phyloP scores from a whole-genome alignment of 2,797 vertebrate species.

The Rhinoraja longicauda region DNA sequence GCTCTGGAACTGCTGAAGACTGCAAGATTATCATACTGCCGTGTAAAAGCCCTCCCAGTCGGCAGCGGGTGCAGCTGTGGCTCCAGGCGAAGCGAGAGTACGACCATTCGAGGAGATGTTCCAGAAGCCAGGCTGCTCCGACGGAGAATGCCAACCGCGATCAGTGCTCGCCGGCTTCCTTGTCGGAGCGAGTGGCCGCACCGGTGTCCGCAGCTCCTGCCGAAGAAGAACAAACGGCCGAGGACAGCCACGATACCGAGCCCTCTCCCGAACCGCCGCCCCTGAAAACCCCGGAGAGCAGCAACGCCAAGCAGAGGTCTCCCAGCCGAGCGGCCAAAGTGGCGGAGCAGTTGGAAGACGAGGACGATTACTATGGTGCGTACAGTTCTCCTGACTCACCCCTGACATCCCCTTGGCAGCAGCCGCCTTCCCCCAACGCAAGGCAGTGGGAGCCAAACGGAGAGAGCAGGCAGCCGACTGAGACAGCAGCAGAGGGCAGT shows the following conservation, averaged over 20 bases:
- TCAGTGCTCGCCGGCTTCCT: conserved; percentile 41
- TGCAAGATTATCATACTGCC: conserved; percentile 87
- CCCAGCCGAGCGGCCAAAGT: neutral
- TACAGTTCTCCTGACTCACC: conserved; percentile 69
- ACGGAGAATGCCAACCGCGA: conserved; percentile 49
- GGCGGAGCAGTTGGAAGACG: conserved; percentile 42
- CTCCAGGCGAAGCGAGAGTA: conserved; percentile 86
- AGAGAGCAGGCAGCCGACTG: conserved; percentile 46
- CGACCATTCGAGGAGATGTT: conserved; percentile 68
- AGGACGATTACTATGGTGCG: conserved; percentile 53
- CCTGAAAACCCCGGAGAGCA: conserved; percentile 47
- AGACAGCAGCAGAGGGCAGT: conserved; percentile 44
- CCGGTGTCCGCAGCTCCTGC: neutral
- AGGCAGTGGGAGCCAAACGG: conserved; percentile 48
- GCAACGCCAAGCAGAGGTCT: conserved; percentile 40
- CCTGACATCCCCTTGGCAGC: conserved; percentile 76
- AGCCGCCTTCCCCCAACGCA: conserved; percentile 56
- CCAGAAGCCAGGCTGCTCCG: conserved; percentile 53
- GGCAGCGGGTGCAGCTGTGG: conserved; percentile 81
- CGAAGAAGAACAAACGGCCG: neutral
- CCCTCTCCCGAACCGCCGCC: conserved; percentile 51
- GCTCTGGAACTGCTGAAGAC: conserved; percentile 58
- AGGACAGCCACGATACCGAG: neutral
- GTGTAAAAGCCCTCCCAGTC: conserved; percentile 84
- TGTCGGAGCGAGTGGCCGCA: neutral